These are phyloP conservation scores for Nannoperca obscura DNA, from an alignment of 2,797 vertebrate genomes.

Conservation along the genomic window DNA sequence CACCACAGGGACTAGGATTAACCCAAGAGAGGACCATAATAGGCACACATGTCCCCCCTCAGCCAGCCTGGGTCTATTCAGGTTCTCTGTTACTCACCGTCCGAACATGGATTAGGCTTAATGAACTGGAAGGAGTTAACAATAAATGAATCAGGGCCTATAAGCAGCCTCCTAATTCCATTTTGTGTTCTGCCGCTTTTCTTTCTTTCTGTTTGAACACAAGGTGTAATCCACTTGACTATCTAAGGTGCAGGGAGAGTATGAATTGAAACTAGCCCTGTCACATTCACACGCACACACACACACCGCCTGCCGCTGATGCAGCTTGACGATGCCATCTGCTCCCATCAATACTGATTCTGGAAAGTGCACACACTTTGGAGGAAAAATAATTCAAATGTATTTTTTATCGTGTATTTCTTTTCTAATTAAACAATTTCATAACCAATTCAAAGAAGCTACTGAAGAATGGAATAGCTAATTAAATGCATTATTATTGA, in stretches of 20 bases:
- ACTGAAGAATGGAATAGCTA: conserved; percentile 60
- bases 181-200: conserved; percentile 88
- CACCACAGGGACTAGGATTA: conserved; percentile 89
- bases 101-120: conserved; percentile 95
- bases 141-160: conserved; percentile 91
- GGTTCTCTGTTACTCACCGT: conserved; percentile 89
- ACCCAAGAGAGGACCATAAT: conserved; percentile 88
- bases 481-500: conserved; percentile 75
- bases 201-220: conserved; percentile 88
- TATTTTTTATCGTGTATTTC: conserved; percentile 33
- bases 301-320: conserved; percentile 66
- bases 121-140: conserved; percentile 99
- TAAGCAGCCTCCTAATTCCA: conserved; percentile 92
- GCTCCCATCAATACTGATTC: conserved; percentile 77
- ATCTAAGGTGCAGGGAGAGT: conserved; percentile 96
- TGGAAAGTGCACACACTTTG: conserved; percentile 39
- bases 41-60: conserved; percentile 89
- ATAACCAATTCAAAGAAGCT: conserved; percentile 62
- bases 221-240: conserved; percentile 99
- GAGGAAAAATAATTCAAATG: conserved; percentile 25
- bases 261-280: conserved; percentile 93
- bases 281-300: conserved; percentile 40
- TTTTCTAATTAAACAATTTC: conserved; percentile 65
- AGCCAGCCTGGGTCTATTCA: conserved; percentile 88
- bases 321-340: conserved; percentile 85